Evolutionary conservation across 2,113 vertebrate genomes (phyloP), one percentile per base, ranked within the genome.

Genomic region (Drymodes brunneopygia): DNA sequence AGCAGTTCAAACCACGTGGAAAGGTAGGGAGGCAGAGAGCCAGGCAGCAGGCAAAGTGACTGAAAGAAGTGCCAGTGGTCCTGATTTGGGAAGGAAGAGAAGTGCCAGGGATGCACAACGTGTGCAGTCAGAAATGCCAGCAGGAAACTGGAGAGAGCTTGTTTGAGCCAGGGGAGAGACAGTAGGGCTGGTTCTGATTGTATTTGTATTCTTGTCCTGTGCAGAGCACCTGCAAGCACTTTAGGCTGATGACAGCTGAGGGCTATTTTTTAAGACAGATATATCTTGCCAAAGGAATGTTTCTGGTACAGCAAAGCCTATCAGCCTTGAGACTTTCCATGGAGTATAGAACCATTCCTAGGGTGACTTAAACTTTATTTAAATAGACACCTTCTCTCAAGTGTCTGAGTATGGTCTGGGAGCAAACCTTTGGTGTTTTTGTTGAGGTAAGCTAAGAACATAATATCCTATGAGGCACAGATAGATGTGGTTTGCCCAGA

Each of bases 1-100:
- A 25, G 23, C 0, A 0, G 16, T 54, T 78, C 33, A n/a, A 62
- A 54, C 4, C 15, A 14, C 0, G 0, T 44, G 44, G 21, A 62
- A 44, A 85, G 10, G 9, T 1, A 44, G 21, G 10, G 36, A 48
- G 16, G 29, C 0, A 51, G 33, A 57, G 28, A 66, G 29, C 51
- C 24, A 44, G 15, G 28, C 24, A 64, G 36, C 0, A 0, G 62
- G 24, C 5, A 67, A 67, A 56, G 15, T 5, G 48, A 19, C 33
- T 33, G 15, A 7, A 31, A 48, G 17, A 73, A 81, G 35, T 48
- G 11, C 7, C 35, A n/a, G 40, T 0, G 0, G 3, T 24, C 1
- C 0, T 54, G 38, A 60, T n/a, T 60, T 53, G 31, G 35, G 16
- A 65, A 48, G 24, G 38, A 50, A 12, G 6, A 15, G 27, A 44